Evolutionary conservation across 1,140 invertebrate genomes (phyloP).

Genomic region (Drosophila ficusphila): DNA sequence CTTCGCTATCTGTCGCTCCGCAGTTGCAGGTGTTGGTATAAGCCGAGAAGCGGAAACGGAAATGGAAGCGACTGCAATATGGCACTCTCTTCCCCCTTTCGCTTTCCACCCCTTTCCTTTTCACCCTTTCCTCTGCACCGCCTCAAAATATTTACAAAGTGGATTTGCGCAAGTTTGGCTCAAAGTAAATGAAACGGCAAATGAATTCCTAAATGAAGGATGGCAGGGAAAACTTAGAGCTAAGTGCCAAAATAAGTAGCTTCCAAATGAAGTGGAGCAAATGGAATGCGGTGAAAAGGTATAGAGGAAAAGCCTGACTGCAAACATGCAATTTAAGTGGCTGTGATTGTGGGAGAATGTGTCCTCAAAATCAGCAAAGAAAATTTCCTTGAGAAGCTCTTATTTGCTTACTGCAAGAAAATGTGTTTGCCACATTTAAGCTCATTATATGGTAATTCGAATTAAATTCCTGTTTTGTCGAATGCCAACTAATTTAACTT

Average conservation of each 20-base stretch:
- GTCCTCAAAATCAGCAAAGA: background rate
- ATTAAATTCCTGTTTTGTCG: no score
- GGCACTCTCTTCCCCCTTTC: slow-evolving; percentile 34
- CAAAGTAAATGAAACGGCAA: slow-evolving; percentile 61
- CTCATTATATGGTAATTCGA: no score
- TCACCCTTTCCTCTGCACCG: no score
- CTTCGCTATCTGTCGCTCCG: slow-evolving; percentile 14
- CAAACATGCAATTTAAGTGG: background rate
- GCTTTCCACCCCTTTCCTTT: no score
- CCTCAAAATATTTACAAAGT: slow-evolving; percentile 71
- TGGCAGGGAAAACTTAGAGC: slow-evolving; percentile 11
- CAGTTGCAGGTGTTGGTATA: slow-evolving; percentile 54
- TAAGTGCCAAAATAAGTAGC: slow-evolving; percentile 29
- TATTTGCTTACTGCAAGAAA: no score
- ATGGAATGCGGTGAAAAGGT: background rate
- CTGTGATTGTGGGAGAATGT: background rate
- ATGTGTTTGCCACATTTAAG: no score
- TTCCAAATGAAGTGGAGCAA: slow-evolving; percentile 40
- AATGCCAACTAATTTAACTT: no score
- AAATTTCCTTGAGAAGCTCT: no score
- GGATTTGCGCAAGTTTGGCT: slow-evolving; percentile 66
- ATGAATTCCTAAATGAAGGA: slow-evolving; percentile 64
- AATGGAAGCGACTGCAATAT: slow-evolving; percentile 53
- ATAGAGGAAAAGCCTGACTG: background rate
- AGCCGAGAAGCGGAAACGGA: slow-evolving; percentile 26